These are phyloP conservation scores for Stegana nigrithorax DNA, from an alignment of 2,888 invertebrate species.

Conservation along the genomic window DNA sequence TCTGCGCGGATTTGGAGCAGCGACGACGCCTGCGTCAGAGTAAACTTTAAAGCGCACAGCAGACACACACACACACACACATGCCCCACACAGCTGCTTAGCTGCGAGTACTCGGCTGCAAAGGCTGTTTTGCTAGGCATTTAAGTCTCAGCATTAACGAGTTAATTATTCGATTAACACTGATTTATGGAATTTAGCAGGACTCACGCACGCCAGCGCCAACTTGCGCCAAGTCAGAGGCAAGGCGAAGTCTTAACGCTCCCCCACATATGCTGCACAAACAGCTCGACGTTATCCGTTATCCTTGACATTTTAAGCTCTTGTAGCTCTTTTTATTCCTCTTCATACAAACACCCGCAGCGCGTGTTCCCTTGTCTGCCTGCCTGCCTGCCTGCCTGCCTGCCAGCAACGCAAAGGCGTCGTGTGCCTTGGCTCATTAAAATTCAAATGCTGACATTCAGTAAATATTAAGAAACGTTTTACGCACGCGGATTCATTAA, in stretches of 20 bases:
- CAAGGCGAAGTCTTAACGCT: no score
- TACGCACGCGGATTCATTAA: slow-evolving; percentile 41
- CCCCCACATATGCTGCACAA: no score
- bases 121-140: slow-evolving; percentile 8
- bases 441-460: slow-evolving; percentile 49
- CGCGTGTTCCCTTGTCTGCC: no score
- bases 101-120: not conserved
- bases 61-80: no score
- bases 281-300: not conserved
- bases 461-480: slow-evolving; percentile 46
- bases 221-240: no score
- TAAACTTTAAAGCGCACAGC: no score
- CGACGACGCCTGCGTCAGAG: no score
- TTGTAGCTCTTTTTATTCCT: slow-evolving; percentile 39
- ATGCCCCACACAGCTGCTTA: no score
- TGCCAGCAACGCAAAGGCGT: no score
- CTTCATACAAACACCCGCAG: not conserved
- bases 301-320: slow-evolving; percentile 38
- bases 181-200: slow-evolving; percentile 21
- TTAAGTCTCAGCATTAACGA: slow-evolving; percentile 42
- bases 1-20: not conserved
- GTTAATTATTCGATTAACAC: slow-evolving; percentile 55
- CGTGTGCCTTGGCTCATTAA: slow-evolving; percentile 46
- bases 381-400: no score
- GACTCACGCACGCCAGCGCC: no score